Evolutionary conservation across 2,888 invertebrate genomes (phyloP).

Genomic region (Coenonympha arcania): DNA sequence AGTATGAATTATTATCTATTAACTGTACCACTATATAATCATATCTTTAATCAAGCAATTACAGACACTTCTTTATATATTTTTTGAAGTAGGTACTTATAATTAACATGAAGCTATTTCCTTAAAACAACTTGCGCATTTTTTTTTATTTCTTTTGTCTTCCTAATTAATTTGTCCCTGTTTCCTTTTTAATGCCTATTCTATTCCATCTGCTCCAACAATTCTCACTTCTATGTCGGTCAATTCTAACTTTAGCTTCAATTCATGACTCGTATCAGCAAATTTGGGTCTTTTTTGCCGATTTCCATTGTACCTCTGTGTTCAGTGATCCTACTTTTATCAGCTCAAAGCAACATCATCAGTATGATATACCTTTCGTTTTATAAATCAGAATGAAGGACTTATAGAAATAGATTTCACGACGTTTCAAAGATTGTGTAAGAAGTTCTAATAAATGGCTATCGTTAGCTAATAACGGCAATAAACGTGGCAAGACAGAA

Average conservation of each 20-base stretch:
- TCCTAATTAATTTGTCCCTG: too few species aligned
- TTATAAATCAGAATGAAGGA: neutral
- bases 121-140: too few species aligned
- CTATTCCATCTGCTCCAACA: too few species aligned
- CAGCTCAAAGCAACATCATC: too few species aligned
- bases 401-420: constrained; percentile 10
- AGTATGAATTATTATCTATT: constrained; percentile 25
- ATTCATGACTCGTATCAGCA: too few species aligned
- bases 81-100: neutral
- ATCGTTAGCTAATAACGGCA: constrained; percentile 63
- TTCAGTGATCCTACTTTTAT: too few species aligned
- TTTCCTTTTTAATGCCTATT: too few species aligned
- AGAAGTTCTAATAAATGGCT: constrained; percentile 50
- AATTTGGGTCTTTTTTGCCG: too few species aligned
- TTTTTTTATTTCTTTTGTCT: too few species aligned
- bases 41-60: neutral
- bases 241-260: too few species aligned
- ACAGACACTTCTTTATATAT: neutral
- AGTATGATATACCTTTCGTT: neutral
- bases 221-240: too few species aligned
- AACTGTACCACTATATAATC: constrained; percentile 2
- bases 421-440: constrained; percentile 20
- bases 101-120: neutral
- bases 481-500: constrained; percentile 56
- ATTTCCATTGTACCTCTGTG: too few species aligned